These are phyloP conservation scores for Acronicta aceris DNA, from an alignment of 2,888 invertebrate species.

Conservation along the genomic window DNA sequence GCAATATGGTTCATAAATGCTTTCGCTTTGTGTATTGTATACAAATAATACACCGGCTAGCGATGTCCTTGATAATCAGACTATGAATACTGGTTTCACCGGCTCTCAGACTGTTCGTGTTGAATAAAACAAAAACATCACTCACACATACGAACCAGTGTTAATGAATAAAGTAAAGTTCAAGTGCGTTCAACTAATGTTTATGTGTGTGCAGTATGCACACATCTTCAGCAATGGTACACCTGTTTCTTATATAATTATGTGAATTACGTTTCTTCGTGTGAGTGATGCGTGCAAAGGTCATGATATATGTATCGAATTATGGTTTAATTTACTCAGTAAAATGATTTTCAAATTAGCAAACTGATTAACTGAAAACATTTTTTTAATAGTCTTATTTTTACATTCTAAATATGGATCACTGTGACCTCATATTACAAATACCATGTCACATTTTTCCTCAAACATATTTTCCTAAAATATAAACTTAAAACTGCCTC, in stretches of 20 bases:
- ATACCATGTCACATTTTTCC: too few relatives aligned
- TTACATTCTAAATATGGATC: too few relatives aligned
- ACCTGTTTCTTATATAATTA: background rate
- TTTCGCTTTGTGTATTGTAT: background rate
- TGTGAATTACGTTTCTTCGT: too few relatives aligned
- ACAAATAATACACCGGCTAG: background rate
- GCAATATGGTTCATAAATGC: background rate
- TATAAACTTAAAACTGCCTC: too few relatives aligned
- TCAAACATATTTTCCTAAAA: too few relatives aligned
- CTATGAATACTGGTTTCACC: too few relatives aligned
- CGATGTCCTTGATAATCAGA: conserved; percentile 11
- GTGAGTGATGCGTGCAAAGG: background rate
- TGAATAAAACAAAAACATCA: conserved; percentile 10
- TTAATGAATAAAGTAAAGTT: conserved; percentile 30
- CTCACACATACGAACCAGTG: background rate
- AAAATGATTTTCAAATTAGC: too few relatives aligned
- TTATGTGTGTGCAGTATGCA: background rate
- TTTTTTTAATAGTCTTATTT: too few relatives aligned
- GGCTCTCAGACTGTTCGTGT: background rate
- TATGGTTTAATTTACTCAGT: too few relatives aligned
- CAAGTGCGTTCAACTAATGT: conserved; percentile 30
- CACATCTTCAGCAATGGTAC: background rate
- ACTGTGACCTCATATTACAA: too few relatives aligned
- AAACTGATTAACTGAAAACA: too few relatives aligned
- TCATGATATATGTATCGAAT: too few relatives aligned